phyloP scores from a whole-genome alignment of 2,797 vertebrate genomes.

The Tokudaia tokunoshimensis region DNA sequence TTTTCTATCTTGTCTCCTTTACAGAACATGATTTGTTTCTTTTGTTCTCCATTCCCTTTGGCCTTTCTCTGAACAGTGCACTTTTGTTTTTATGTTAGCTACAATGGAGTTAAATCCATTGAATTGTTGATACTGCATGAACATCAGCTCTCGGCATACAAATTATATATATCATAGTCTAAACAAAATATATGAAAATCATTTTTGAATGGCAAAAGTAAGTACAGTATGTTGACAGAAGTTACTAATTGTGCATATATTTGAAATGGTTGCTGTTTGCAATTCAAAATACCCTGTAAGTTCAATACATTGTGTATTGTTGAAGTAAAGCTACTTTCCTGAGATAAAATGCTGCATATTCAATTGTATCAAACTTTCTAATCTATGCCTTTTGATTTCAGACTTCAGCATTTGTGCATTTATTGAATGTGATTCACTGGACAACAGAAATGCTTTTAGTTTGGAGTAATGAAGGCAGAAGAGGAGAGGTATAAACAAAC shows the following conservation, averaged over 20 bases:
- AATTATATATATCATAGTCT: constrained; percentile 78
- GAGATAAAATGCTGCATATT: constrained; percentile 84
- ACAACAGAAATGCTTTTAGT: constrained; percentile 82
- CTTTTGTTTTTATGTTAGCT: constrained; percentile 68
- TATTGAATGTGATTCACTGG: constrained; percentile 82
- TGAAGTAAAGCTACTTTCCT: constrained; percentile 82
- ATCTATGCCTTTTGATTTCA: constrained; percentile 85
- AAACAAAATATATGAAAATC: constrained; percentile 70
- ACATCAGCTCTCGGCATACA: constrained; percentile 74
- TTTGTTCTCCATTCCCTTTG: constrained; percentile 44
- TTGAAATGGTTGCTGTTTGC: constrained; percentile 84
- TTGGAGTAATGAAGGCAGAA: constrained; percentile 79
- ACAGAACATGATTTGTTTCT: background rate
- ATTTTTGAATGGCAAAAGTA: background rate
- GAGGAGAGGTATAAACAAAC: constrained; percentile 65
- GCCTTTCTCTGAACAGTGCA: constrained; percentile 71
- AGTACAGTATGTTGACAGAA: background rate
- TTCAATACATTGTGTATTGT: constrained; percentile 76
- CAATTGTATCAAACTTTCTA: constrained; percentile 86
- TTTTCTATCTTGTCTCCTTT: background rate
- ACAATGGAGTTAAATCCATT: constrained; percentile 66
- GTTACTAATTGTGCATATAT: constrained; percentile 81
- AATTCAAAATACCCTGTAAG: background rate
- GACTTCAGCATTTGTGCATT: constrained; percentile 76
- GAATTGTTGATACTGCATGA: constrained; percentile 54